Evolutionary conservation across 1,140 invertebrate species (phyloP).

Genomic region (Cylas formicarius): DNA sequence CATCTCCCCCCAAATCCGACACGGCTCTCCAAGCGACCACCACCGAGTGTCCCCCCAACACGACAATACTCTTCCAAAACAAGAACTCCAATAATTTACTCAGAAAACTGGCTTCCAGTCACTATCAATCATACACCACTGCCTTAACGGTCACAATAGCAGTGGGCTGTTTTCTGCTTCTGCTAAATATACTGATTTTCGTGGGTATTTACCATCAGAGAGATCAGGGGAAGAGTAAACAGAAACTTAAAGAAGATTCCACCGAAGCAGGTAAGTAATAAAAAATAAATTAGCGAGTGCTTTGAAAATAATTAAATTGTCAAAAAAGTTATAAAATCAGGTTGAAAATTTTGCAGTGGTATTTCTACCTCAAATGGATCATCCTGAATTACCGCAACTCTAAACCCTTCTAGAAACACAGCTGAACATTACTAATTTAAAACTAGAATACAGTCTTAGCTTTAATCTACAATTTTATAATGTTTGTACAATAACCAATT

Average conservation of each 20-base stretch:
- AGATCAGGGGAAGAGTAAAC: constrained; percentile 53
- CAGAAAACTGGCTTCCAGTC: constrained; percentile 65
- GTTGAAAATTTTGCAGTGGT: too few relatives aligned
- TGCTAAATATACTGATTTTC: constrained; percentile 90
- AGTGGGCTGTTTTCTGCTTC: constrained; percentile 78
- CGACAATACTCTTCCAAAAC: constrained; percentile 42
- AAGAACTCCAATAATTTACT: constrained; percentile 59
- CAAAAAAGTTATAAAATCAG: too few relatives aligned
- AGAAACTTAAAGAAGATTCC: constrained; percentile 64
- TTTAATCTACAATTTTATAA: too few relatives aligned
- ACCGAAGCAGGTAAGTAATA: constrained; percentile 54
- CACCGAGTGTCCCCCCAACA: constrained; percentile 62
- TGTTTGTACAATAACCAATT: too few relatives aligned
- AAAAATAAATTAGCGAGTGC: not conserved
- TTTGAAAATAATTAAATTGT: not conserved
- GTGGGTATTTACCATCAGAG: constrained; percentile 90
- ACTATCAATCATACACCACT: constrained; percentile 81
- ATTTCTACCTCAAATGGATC: too few relatives aligned
- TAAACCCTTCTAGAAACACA: too few relatives aligned
- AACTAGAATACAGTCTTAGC: too few relatives aligned
- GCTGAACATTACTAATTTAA: too few relatives aligned
- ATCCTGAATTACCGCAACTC: too few relatives aligned
- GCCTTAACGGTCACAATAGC: constrained; percentile 88
- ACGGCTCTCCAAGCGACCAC: constrained; percentile 45
- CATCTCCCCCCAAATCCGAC: constrained; percentile 40